Evolutionary conservation across 2,797 vertebrate species (phyloP).

Genomic region (Coilia nasus): DNA sequence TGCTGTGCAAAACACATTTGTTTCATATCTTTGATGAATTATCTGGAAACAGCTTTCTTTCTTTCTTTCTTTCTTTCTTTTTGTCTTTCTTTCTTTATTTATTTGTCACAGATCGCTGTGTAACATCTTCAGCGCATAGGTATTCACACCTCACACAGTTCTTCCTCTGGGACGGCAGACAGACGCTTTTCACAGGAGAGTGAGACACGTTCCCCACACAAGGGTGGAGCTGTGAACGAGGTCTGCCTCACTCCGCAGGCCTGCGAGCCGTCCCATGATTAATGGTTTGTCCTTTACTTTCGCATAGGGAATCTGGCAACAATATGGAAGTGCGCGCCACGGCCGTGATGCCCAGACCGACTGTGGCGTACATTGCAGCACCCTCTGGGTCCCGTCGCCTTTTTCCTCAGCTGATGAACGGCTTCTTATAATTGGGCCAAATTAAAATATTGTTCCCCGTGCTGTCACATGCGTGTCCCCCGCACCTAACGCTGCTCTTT

Average conservation of each 20-base stretch:
- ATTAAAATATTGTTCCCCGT: conserved; percentile 17
- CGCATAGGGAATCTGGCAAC: conserved; percentile 36
- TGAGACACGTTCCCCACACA: neutral
- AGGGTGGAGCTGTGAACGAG: conserved; percentile 18
- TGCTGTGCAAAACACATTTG: neutral
- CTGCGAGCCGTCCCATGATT: conserved; percentile 39
- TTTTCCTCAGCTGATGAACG: neutral
- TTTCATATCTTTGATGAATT: neutral
- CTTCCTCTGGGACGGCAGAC: neutral
- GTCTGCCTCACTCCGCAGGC: conserved; percentile 29
- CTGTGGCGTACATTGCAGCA: no score
- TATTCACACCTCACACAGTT: neutral
- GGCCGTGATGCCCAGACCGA: neutral
- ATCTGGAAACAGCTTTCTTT: neutral
- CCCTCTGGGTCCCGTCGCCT: no score
- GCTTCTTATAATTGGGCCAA: conserved; percentile 12
- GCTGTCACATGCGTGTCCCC: conserved; percentile 5
- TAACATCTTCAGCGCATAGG: neutral
- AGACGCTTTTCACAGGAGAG: conserved; percentile 8
- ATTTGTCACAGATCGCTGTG: no score
- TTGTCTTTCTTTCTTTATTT: neutral
- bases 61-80: neutral
- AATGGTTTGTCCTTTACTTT: conserved; percentile 38
- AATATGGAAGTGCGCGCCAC: conserved; percentile 26
- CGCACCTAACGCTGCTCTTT: neutral